These are phyloP conservation scores for Ptyas mucosa DNA, from an alignment of 2,113 vertebrate genomes.

Conservation along the genomic window DNA sequence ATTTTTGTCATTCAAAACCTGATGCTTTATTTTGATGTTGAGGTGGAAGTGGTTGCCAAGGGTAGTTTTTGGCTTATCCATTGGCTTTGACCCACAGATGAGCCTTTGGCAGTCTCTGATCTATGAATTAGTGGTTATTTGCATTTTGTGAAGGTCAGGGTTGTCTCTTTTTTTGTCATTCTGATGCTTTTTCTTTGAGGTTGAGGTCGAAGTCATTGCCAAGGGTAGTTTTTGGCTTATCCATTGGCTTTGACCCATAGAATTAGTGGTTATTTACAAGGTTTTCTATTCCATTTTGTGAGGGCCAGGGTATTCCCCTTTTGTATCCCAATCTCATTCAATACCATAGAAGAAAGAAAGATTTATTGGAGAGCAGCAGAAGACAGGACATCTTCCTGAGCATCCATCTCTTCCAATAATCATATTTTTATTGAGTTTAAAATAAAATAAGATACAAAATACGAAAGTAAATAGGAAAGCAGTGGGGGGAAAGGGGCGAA, in stretches of 20 bases:
- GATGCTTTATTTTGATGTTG: neutral
- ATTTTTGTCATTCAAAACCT: neutral
- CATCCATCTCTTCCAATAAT: neutral
- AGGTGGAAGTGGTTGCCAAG: neutral
- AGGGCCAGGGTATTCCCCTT: neutral
- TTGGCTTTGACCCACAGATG: neutral
- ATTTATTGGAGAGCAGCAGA: neutral
- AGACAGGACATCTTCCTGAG: neutral
- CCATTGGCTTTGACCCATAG: neutral
- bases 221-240: neutral
- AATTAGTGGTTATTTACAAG: neutral
- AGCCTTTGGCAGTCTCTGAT: too few relatives aligned
- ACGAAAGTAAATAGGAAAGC: too few relatives aligned
- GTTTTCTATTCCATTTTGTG: neutral
- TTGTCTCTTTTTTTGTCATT: neutral
- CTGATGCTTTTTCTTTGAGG: neutral
- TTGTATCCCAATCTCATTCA: neutral
- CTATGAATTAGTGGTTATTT: neutral
- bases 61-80: neutral
- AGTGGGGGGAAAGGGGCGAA: accelerated
- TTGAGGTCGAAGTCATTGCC: neutral
- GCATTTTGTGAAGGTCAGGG: neutral
- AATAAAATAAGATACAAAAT: too few relatives aligned
- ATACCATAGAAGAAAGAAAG: neutral
- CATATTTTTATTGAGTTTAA: too few relatives aligned